phyloP scores from a whole-genome alignment of 2,113 vertebrate genomes.

The Bungarus multicinctus region DNA sequence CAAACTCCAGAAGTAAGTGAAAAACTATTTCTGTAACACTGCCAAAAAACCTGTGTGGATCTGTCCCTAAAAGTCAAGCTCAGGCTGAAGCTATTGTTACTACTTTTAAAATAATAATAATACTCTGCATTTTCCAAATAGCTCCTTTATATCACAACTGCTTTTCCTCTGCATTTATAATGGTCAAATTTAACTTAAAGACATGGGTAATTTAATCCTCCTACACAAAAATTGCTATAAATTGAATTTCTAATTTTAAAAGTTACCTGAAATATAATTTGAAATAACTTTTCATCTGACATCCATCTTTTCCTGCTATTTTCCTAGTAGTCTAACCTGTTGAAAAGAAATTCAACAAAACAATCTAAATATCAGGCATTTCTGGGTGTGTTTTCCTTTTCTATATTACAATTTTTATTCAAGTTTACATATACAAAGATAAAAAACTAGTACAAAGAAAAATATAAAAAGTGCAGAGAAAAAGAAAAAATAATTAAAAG shows the following conservation, averaged over 20 bases:
- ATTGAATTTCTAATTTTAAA: constrained; percentile 1
- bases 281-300: background rate
- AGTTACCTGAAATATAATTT: constrained; percentile 21
- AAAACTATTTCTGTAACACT: background rate
- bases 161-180: background rate
- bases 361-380: constrained; percentile 55
- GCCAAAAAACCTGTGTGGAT: background rate
- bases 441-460: no score
- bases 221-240: background rate
- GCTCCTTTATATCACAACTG: background rate
- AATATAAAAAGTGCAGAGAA: no score
- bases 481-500: no score
- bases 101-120: background rate
- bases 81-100: background rate
- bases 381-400: background rate
- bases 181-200: background rate
- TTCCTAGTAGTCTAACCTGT: constrained; percentile 56
- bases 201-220: no score
- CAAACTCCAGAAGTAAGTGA: background rate
- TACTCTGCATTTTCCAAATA: background rate
- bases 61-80: background rate
- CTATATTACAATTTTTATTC: no score
- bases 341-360: constrained; percentile 46
- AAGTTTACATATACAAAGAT: no score
- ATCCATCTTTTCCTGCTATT: constrained; percentile 15